phyloP scores from a whole-genome alignment of 2,888 invertebrate species.

The Tethea ocularis region DNA sequence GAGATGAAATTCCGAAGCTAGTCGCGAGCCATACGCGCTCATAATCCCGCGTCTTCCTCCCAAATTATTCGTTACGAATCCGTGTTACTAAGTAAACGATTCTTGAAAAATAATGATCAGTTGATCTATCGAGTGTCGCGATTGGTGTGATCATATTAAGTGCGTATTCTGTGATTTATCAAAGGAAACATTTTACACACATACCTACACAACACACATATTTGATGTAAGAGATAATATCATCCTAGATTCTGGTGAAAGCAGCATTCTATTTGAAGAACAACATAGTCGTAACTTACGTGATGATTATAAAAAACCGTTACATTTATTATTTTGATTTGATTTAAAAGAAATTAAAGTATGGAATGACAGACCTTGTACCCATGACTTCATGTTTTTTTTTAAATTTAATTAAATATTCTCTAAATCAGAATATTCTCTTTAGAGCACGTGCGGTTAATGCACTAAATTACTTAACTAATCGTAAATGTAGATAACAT shows the following conservation, averaged over 20 bases:
- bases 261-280: constrained; percentile 8
- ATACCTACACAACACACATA: constrained; percentile 41
- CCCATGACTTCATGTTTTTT: too few species aligned
- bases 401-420: too few species aligned
- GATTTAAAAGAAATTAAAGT: too few species aligned
- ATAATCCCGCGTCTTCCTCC: constrained; percentile 53
- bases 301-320: constrained; percentile 6
- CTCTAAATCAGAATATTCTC: too few species aligned
- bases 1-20: constrained; percentile 72
- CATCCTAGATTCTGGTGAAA: constrained; percentile 17
- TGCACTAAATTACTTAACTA: not conserved
- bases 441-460: not conserved
- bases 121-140: constrained; percentile 46
- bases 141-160: constrained; percentile 50
- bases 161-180: constrained; percentile 51
- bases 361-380: too few species aligned
- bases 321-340: too few species aligned
- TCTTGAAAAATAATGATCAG: constrained; percentile 50
- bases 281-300: not conserved
- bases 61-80: constrained; percentile 31
- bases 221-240: constrained; percentile 50
- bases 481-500: not conserved
- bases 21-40: constrained; percentile 66
- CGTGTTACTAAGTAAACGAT: constrained; percentile 17
- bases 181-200: constrained; percentile 39